Percentiles rank a stretch among this genome's conserved stretches.
Conservation (phyloP, 2,113 vertebrate genomes). For the Artemisiospiza belli region DNA sequence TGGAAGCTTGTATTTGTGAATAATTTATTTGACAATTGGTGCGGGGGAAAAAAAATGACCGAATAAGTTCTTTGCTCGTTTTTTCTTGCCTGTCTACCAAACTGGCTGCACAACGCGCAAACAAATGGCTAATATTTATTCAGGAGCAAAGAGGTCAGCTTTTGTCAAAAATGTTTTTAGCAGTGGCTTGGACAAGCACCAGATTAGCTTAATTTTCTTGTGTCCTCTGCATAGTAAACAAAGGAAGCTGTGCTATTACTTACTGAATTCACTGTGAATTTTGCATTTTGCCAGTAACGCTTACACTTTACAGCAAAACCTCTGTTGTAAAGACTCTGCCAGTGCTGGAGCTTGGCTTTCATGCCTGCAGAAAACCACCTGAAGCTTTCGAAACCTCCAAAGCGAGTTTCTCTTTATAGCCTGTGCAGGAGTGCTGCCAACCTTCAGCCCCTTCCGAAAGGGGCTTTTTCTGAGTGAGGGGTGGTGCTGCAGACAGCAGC, state of each 20-base stretch:
- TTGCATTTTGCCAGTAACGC: background rate
- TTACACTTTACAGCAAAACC: background rate
- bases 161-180: constrained; percentile 32
- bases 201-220: constrained; percentile 58
- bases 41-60: background rate
- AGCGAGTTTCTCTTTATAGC: background rate
- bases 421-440: fast-evolving
- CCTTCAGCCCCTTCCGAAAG: background rate
- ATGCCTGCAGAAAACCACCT: fast-evolving
- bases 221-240: constrained; percentile 56
- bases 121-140: constrained; percentile 58
- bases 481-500: fast-evolving
- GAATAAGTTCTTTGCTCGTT: constrained; percentile 1
- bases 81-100: constrained; percentile 48
- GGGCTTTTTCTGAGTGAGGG: background rate
- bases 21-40: constrained; percentile 70
- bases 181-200: constrained; percentile 18
- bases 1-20: constrained; percentile 65
- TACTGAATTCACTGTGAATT: constrained; percentile 5
- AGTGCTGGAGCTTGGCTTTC: background rate
- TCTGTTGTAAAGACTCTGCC: background rate
- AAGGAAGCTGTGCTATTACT: constrained; percentile 55
- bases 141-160: constrained; percentile 33
- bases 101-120: constrained; percentile 30
- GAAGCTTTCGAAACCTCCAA: background rate